Base-by-base conservation (phyloP, 2,888 invertebrate species). In the Microplitis deprimator region DNA sequence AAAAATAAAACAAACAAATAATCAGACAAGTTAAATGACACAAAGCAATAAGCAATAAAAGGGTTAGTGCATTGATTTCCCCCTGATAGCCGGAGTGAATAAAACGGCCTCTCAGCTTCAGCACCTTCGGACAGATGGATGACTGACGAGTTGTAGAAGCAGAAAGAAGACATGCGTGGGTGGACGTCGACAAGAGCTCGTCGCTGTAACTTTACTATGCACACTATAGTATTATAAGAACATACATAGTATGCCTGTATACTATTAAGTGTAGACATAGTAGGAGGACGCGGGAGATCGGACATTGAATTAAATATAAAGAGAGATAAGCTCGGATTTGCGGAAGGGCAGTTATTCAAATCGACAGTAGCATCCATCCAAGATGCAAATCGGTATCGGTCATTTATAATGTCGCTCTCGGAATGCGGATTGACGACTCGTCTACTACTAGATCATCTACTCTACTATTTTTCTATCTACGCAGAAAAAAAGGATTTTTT, bases 351-450 rank as follows among this genome's bases (percentile, higher is more conserved):
- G 79, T 80, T 76, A 80, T 79, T 80, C 74, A 78, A 81, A 81
- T 80, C 77, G 79, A 80, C 81, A 78, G 81, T 81, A 78, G 80
- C 81, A 77, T 80, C 80, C 79, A 77, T 81, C 78, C 64, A 71
- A 74, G 78, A 80, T 82, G 78, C 78, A 76, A 80, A 82, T 82
- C 81, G 78, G 71, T 80, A 82, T 82, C 81, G 78, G 71, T 80
- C 78, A 82, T 81, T 80, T 82, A 82, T 80, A 81, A 82, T 79
- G 64, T 78, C 78, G 74, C 77, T 76, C 68, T 39, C 71, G 77
- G 79, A 80, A 80, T 80, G 75, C 80, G 78, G 62, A 41, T 73
- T 16, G 20, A 62, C 50, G 38, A 65, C 65, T 65, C 29, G 65
- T 65, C 29, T 65, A 29, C 29, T 29, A 29, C 65, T 65, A 29